Percentiles rank a stretch among this genome's conserved stretches.
These are phyloP conservation scores for Aporrectodea caliginosa DNA, from an alignment of 1,140 invertebrate genomes.

Conservation along the genomic window DNA sequence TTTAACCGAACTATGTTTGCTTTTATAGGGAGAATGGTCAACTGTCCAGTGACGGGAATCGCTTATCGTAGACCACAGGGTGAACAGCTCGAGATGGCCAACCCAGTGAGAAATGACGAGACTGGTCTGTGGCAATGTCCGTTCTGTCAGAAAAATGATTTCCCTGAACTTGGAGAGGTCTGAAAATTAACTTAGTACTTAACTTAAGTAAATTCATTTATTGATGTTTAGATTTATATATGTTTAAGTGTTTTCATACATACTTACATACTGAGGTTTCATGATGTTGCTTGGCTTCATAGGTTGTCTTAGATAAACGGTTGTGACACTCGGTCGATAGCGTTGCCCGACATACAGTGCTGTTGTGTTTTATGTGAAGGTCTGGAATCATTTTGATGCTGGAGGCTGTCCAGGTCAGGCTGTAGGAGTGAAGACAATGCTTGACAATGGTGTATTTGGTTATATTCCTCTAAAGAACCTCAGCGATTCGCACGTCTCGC, in stretches of 20 bases:
- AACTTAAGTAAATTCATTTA: no score
- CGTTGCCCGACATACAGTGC: no score
- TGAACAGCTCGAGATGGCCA: slow-evolving; percentile 89
- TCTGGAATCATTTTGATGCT: slow-evolving; percentile 97
- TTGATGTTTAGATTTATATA: no score
- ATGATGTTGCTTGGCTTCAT: no score
- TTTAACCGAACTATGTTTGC: no score
- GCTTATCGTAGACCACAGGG: slow-evolving; percentile 82
- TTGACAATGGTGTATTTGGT: slow-evolving; percentile 91
- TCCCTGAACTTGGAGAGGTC: slow-evolving; percentile 88
- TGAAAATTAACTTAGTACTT: no score
- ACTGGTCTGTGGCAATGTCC: slow-evolving; percentile 95
- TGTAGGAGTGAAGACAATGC: slow-evolving; percentile 77
- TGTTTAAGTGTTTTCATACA: slow-evolving; percentile 9
- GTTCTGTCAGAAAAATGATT: slow-evolving; percentile 92
- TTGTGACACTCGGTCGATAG: neutral
- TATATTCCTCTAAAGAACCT: slow-evolving; percentile 94
- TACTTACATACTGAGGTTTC: no score
- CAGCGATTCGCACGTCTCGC: slow-evolving; percentile 86
- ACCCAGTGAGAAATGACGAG: slow-evolving; percentile 89
- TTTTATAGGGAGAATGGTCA: slow-evolving; percentile 59
- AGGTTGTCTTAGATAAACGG: no score
- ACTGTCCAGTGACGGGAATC: slow-evolving; percentile 53
- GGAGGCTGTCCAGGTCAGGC: slow-evolving; percentile 92
- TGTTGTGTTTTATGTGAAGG: slow-evolving; percentile 49